Conservation (phyloP, 2,113 vertebrate genomes). For the Neolamprologus hecqui region DNA sequence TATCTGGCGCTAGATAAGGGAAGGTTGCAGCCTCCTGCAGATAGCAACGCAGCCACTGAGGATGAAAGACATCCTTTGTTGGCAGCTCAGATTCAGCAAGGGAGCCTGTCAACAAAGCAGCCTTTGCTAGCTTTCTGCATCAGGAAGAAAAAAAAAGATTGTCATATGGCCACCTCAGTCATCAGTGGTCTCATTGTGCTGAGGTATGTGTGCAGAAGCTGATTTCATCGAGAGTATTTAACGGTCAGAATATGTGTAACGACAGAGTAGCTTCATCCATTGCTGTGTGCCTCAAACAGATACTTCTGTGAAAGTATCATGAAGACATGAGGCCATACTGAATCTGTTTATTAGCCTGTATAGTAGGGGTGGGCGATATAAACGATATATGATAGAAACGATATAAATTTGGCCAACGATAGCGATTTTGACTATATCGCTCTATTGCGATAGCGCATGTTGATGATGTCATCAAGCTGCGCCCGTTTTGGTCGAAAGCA, state of each 20-base stretch:
- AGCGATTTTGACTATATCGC: too few species aligned
- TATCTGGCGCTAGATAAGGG: conserved; percentile 46
- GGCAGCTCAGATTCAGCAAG: conserved; percentile 18
- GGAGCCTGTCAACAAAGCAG: conserved; percentile 47
- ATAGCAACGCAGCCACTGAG: conserved; percentile 10
- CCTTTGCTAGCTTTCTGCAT: conserved; percentile 14
- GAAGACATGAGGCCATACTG: background rate
- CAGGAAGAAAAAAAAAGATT: background rate
- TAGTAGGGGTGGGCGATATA: too few species aligned
- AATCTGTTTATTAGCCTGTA: background rate
- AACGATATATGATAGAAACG: too few species aligned
- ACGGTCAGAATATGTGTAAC: background rate
- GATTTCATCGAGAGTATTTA: background rate
- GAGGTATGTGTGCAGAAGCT: background rate
- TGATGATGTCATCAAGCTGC: too few species aligned
- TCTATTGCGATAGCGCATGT: too few species aligned
- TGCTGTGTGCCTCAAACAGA: background rate
- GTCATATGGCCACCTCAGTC: conserved; percentile 3
- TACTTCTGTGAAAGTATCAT: background rate
- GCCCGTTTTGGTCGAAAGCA: too few species aligned
- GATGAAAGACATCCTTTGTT: conserved; percentile 59
- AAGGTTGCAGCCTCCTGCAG: conserved; percentile 49
- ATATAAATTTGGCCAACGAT: too few species aligned
- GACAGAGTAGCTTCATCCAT: background rate
- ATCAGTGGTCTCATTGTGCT: background rate